These are phyloP conservation scores for Cerceris rybyensis DNA, from an alignment of 2,888 invertebrate species.

Conservation along the genomic window DNA sequence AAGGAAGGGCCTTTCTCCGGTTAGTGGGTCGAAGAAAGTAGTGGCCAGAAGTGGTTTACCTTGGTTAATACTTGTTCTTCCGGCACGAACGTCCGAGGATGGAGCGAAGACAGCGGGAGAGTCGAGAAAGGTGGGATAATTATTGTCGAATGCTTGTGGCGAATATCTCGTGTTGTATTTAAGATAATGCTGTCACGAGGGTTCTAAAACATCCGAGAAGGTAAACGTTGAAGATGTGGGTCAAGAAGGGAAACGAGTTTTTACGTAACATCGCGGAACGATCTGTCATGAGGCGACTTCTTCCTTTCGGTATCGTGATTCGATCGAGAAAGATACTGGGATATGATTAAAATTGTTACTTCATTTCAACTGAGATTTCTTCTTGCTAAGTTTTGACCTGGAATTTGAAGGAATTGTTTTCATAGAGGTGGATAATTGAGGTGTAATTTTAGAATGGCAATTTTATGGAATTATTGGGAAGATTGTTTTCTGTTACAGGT, in stretches of 20 bases:
- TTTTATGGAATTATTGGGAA: no score
- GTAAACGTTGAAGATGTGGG: conserved; percentile 61
- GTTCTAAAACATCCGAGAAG: conserved; percentile 36
- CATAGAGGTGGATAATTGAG: no score
- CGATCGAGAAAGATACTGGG: conserved; percentile 3
- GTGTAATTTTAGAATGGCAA: no score
- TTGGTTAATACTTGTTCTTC: conserved; percentile 77
- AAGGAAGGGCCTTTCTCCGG: conserved; percentile 77
- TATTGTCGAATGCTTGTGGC: conserved; percentile 31
- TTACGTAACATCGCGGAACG: conserved; percentile 69
- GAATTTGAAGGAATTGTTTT: no score
- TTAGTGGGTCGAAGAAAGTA: conserved; percentile 81
- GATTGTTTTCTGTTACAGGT: no score
- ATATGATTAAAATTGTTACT: no score
- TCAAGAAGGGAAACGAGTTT: conserved; percentile 71
- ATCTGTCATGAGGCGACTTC: conserved; percentile 26
- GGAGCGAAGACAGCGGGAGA: conserved; percentile 12
- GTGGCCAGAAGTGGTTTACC: conserved; percentile 78
- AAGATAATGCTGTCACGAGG: conserved; percentile 36
- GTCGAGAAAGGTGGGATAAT: conserved; percentile 15
- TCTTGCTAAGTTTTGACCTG: no score
- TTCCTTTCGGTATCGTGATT: conserved; percentile 17
- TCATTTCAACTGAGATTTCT: no score
- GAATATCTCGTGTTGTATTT: conserved; percentile 25
- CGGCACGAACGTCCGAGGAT: conserved; percentile 23